Conservation (phyloP, 2,888 invertebrate genomes). For the Lottia gigantea region DNA sequence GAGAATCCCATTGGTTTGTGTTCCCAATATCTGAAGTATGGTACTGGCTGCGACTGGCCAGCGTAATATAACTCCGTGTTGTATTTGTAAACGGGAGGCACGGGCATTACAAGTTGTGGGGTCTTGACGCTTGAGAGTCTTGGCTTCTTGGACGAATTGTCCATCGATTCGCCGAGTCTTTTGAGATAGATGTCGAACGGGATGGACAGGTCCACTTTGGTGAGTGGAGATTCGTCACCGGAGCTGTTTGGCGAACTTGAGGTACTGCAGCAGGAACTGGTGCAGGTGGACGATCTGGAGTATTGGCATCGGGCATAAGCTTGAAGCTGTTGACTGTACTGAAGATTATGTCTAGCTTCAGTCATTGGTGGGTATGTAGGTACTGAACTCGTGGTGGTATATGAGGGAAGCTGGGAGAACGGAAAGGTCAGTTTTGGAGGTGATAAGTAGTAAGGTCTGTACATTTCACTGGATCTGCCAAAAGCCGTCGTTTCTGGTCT, state of each 20-base stretch:
- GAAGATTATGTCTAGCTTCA: background rate
- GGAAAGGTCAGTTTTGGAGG: background rate
- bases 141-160: background rate
- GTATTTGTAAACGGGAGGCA: background rate
- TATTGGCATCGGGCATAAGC: background rate
- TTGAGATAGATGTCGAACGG: background rate
- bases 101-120: background rate
- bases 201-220: background rate
- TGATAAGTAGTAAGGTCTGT: background rate
- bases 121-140: background rate
- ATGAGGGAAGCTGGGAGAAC: background rate
- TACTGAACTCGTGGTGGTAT: background rate
- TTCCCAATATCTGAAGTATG: slow-evolving; percentile 3
- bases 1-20: background rate
- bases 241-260: too few species aligned
- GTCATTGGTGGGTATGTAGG: background rate
- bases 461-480: background rate
- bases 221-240: background rate
- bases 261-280: too few species aligned
- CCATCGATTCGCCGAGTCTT: background rate
- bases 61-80: background rate
- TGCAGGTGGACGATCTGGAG: background rate
- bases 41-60: background rate
- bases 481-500: too few species aligned
- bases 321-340: background rate